phyloP scores from a whole-genome alignment of 2,797 vertebrate species.

The Coranthus polyacanthus region DNA sequence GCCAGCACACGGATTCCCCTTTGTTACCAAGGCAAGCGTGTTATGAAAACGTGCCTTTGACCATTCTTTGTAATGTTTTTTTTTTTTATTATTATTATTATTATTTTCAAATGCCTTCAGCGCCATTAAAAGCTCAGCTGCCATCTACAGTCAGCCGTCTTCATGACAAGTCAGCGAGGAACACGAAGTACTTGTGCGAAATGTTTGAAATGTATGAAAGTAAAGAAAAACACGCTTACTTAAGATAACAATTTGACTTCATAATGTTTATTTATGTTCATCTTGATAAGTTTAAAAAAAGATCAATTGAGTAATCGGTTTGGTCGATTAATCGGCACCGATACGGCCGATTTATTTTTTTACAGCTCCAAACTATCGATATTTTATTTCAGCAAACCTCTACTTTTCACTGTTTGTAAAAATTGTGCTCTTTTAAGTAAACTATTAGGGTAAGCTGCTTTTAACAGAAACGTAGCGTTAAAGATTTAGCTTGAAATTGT shows the following conservation, averaged over 20 bases:
- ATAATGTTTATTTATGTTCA: neutral
- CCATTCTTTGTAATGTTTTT: neutral
- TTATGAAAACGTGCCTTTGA: neutral
- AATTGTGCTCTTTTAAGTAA: no score
- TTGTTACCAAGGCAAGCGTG: neutral
- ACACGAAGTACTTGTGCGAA: slow-evolving; percentile 22
- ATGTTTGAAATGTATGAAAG: neutral
- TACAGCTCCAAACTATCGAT: no score
- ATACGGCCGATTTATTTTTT: no score
- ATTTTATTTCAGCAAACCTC: no score
- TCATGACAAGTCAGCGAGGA: slow-evolving; percentile 16
- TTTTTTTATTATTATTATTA: neutral
- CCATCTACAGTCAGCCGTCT: slow-evolving; percentile 41
- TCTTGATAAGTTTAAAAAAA: neutral
- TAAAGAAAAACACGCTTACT: neutral
- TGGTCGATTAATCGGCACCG: no score
- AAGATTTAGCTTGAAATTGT: no score
- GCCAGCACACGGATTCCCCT: rapidly evolving
- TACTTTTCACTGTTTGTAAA: no score
- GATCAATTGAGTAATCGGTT: no score
- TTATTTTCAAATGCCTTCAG: neutral
- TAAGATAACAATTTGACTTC: neutral
- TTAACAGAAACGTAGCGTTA: no score
- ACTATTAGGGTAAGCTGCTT: no score
- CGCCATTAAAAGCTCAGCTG: slow-evolving; percentile 37